Evolutionary conservation across 2,113 vertebrate species (phyloP).

Genomic region (Girardinichthys multiradiatus): DNA sequence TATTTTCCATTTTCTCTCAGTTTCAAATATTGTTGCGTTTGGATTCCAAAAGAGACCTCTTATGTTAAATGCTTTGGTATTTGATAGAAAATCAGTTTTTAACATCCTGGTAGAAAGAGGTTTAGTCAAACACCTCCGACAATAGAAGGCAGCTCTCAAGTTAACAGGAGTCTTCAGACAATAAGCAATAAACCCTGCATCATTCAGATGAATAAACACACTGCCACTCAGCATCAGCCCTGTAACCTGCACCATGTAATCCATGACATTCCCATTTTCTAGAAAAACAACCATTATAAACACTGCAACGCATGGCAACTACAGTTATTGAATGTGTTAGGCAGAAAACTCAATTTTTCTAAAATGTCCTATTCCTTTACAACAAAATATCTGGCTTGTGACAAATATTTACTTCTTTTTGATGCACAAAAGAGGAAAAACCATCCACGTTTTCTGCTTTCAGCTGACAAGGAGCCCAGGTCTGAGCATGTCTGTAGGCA

Average conservation of each 20-base stretch:
- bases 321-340: not conserved
- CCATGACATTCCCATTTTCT: not conserved
- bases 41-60: not conserved
- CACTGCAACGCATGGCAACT: not conserved
- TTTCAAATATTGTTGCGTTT: too few species aligned
- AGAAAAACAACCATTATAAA: not conserved
- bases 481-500: slow-evolving; percentile 48
- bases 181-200: not conserved
- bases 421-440: slow-evolving; percentile 29
- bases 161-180: slow-evolving; percentile 17
- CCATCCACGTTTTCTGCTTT: slow-evolving; percentile 50
- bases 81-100: not conserved
- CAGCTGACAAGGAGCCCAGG: slow-evolving; percentile 53
- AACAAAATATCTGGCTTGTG: slow-evolving; percentile 6
- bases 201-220: not conserved
- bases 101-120: not conserved
- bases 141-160: not conserved
- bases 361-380: not conserved
- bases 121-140: not conserved
- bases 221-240: not conserved
- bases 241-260: slow-evolving; percentile 2
- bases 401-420: slow-evolving; percentile 8
- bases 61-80: too few species aligned
- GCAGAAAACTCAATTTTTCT: not conserved
- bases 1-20: not conserved